Conservation (phyloP, 2,888 invertebrate species). For the Maniola hyperantus region DNA sequence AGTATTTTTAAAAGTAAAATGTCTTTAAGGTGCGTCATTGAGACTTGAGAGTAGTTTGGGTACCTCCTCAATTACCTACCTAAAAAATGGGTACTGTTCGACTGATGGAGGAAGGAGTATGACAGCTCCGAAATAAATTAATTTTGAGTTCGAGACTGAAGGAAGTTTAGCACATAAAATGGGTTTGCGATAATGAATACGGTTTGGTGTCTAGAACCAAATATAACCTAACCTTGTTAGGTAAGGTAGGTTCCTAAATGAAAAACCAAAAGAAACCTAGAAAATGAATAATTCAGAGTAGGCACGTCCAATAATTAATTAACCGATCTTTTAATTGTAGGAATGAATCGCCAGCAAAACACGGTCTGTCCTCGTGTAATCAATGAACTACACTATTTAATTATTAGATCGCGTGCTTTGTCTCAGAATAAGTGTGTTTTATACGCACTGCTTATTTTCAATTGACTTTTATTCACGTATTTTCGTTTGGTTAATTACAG, state of each 20-base stretch:
- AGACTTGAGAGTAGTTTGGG: not conserved
- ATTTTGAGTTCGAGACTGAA: no score
- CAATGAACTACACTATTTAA: conserved; percentile 17
- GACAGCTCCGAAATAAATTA: no score
- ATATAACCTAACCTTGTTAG: no score
- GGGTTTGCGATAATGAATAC: no score
- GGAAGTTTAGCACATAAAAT: no score
- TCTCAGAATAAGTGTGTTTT: conserved; percentile 39
- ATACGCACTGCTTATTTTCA: conserved; percentile 46
- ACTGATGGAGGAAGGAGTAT: no score
- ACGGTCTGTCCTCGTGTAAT: conserved; percentile 27
- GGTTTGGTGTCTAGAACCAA: no score
- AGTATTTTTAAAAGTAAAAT: no score
- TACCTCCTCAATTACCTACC: no score
- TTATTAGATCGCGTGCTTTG: conserved; percentile 27
- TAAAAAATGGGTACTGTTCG: no score
- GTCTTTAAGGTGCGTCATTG: not conserved
- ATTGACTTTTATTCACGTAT: conserved; percentile 25
- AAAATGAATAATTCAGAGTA: conserved; percentile 25
- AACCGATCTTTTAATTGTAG: conserved; percentile 21
- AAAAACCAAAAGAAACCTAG: no score
- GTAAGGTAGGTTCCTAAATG: no score
- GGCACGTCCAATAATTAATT: conserved; percentile 13
- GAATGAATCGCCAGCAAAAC: conserved; percentile 17
- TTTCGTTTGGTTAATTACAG: conserved; percentile 21